These are phyloP conservation scores for Prunella fulvescens DNA, from an alignment of 2,113 vertebrate genomes.

Conservation along the genomic window DNA sequence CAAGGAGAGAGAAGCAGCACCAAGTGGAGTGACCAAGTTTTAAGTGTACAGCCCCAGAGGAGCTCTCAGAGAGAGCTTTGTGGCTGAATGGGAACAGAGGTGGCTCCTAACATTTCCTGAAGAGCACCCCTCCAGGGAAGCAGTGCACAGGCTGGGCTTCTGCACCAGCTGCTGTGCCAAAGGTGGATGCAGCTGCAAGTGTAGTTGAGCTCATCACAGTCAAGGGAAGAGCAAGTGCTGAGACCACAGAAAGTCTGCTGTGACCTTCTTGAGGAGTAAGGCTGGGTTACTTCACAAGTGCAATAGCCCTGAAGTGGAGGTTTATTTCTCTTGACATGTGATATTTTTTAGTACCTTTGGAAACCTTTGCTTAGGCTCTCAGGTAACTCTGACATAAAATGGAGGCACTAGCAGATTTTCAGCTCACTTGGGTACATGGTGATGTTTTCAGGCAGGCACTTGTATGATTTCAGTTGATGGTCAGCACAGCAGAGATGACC, in stretches of 20 bases:
- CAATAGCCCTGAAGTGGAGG: neutral
- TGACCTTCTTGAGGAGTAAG: neutral
- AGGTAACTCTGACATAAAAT: neutral
- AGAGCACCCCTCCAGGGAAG: neutral
- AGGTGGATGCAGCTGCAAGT: neutral
- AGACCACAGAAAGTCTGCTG: neutral
- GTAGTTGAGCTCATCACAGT: neutral
- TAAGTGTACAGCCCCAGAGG: neutral
- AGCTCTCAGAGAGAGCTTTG: neutral
- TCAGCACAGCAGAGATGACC: neutral
- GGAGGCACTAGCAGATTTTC: neutral
- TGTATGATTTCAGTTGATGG: neutral
- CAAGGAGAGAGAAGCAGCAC: neutral
- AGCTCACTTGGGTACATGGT: neutral
- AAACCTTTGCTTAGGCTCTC: neutral
- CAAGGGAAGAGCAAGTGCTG: neutral
- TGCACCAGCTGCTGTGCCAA: neutral
- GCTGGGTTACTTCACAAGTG: neutral
- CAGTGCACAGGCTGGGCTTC: neutral
- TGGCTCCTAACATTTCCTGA: neutral
- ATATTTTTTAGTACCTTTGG: neutral
- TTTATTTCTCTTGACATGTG: neutral
- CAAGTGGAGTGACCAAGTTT: neutral
- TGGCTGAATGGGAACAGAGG: neutral
- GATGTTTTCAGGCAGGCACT: neutral